phyloP scores from a whole-genome alignment of 2,888 invertebrate species.

The Cylindroiulus punctatus region DNA sequence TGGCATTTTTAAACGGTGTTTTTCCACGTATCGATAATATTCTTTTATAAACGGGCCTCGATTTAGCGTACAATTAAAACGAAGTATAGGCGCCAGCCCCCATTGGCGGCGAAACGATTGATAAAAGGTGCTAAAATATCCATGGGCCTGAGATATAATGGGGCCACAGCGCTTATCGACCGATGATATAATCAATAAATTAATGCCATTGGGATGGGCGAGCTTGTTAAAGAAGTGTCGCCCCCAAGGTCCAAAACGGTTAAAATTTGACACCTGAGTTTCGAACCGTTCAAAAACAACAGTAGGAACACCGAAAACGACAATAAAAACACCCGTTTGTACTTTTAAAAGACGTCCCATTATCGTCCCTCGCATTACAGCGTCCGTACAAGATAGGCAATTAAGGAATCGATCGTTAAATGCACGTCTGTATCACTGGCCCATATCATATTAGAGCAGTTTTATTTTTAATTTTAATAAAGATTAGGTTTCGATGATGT shows the following conservation, averaged over 20 bases:
- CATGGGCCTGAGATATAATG: slow-evolving; percentile 4
- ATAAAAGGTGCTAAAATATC: slow-evolving; percentile 18
- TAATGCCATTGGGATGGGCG: neutral
- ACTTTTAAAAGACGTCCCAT: neutral
- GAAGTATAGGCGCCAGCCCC: neutral
- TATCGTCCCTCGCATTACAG: too few relatives aligned
- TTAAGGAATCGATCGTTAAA: too few relatives aligned
- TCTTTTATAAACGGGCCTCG: neutral
- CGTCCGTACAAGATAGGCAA: too few relatives aligned
- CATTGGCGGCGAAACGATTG: neutral
- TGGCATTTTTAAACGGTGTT: neutral
- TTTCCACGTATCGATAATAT: neutral
- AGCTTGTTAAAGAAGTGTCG: neutral
- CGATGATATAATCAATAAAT: neutral
- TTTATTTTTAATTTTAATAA: too few relatives aligned
- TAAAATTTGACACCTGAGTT: slow-evolving; percentile 16
- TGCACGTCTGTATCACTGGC: too few relatives aligned
- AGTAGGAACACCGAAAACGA: neutral
- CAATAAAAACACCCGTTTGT: slow-evolving; percentile 9
- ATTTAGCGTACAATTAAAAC: neutral
- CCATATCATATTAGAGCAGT: too few relatives aligned
- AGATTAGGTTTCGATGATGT: too few relatives aligned
- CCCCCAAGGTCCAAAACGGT: slow-evolving; percentile 31
- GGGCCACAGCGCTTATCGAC: neutral
- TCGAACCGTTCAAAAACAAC: neutral